Conservation (phyloP, 2,888 invertebrate genomes). For the Synergus gifuensis region DNA sequence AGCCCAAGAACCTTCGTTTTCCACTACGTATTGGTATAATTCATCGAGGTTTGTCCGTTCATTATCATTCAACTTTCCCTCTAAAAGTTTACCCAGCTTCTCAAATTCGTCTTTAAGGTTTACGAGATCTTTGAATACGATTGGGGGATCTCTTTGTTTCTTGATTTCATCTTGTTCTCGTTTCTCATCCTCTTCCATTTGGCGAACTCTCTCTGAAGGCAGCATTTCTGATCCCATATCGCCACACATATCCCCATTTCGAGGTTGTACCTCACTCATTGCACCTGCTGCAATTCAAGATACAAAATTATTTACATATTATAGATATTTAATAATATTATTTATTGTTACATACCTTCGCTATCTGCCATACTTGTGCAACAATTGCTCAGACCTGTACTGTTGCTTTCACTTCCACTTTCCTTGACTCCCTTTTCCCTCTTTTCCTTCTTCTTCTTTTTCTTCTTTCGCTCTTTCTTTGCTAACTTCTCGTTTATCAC, state of each 20-base stretch:
- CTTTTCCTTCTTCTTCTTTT: slow-evolving; percentile 84
- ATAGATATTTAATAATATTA: not conserved
- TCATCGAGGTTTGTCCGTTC: slow-evolving; percentile 89
- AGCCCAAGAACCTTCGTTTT: slow-evolving; percentile 95
- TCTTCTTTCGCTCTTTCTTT: slow-evolving; percentile 85
- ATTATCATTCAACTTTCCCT: slow-evolving; percentile 85
- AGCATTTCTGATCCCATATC: slow-evolving; percentile 71
- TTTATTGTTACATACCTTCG: slow-evolving; percentile 60
- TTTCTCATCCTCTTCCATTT: slow-evolving; percentile 83
- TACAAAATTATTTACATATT: not conserved
- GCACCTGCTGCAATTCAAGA: slow-evolving; percentile 53
- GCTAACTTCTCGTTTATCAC: slow-evolving; percentile 86
- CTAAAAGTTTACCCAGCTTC: slow-evolving; percentile 83
- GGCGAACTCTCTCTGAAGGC: slow-evolving; percentile 80
- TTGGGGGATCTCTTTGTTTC: slow-evolving; percentile 87
- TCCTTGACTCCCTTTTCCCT: slow-evolving; percentile 73
- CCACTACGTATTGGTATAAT: slow-evolving; percentile 91
- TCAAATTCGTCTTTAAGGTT: slow-evolving; percentile 89
- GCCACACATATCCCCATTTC: slow-evolving; percentile 64
- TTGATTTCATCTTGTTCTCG: slow-evolving; percentile 85
- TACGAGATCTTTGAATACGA: slow-evolving; percentile 85
- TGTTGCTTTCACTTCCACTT: slow-evolving; percentile 70
- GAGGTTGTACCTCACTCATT: slow-evolving; percentile 65
- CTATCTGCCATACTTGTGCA: slow-evolving; percentile 72
- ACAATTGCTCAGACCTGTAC: slow-evolving; percentile 69